phyloP scores from a whole-genome alignment of 2,797 vertebrate genomes.

The Sphaeramia orbicularis region DNA sequence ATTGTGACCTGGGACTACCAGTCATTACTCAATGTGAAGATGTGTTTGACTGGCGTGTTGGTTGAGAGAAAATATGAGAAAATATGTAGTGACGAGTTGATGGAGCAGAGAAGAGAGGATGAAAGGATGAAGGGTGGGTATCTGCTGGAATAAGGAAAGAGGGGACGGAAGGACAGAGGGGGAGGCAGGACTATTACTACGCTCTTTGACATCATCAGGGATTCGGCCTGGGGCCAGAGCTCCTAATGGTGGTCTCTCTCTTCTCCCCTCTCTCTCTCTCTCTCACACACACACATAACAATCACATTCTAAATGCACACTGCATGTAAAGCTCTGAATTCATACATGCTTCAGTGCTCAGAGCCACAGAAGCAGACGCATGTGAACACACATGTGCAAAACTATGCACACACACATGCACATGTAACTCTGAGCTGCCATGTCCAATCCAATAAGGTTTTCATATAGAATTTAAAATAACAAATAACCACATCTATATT shows the following conservation, averaged over 20 bases:
- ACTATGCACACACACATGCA: constrained; percentile 11
- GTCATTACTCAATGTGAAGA: constrained; percentile 6
- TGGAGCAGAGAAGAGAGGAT: constrained; percentile 33
- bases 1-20: constrained; percentile 16
- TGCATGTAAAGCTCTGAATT: constrained; percentile 62
- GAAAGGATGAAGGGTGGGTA: constrained; percentile 35
- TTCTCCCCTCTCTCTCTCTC: constrained; percentile 31
- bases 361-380: constrained; percentile 58
- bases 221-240: constrained; percentile 66
- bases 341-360: constrained; percentile 57
- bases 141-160: constrained; percentile 26
- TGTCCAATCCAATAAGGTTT: constrained; percentile 56
- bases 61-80: constrained; percentile 23
- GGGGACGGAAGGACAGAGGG: constrained; percentile 33
- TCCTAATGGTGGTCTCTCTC: constrained; percentile 67
- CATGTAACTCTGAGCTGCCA: constrained; percentile 42
- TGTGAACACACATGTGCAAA: constrained; percentile 42
- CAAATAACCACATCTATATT: constrained; percentile 44
- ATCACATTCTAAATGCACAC: constrained; percentile 60
- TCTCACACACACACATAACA: constrained; percentile 39
- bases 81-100: constrained; percentile 41
- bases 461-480: constrained; percentile 53
- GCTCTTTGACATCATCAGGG: constrained; percentile 72
- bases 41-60: constrained; percentile 37
- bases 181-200: constrained; percentile 57